Evolutionary conservation across 1,140 invertebrate genomes (phyloP).

Genomic region (Stegodyphus mimosarum): DNA sequence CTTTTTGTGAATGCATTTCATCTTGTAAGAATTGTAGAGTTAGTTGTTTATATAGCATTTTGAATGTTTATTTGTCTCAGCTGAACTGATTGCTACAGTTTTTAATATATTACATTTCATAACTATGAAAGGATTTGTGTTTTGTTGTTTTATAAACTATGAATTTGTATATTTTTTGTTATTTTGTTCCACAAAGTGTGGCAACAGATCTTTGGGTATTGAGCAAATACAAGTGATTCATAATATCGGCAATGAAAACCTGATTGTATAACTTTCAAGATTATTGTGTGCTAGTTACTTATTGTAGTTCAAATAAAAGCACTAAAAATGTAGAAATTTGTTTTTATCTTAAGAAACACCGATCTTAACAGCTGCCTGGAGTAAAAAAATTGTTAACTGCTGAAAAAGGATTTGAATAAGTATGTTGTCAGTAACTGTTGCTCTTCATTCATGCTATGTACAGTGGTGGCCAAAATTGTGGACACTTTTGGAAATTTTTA

Average conservation of each 20-base stretch:
- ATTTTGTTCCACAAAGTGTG: constrained; percentile 31
- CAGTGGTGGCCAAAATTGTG: too few species aligned
- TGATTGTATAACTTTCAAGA: constrained; percentile 57
- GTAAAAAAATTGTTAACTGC: too few species aligned
- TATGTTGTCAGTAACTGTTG: too few species aligned
- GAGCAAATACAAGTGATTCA: constrained; percentile 37
- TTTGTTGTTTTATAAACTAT: constrained; percentile 46
- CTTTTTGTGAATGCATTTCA: constrained; percentile 34
- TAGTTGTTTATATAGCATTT: constrained; percentile 40
- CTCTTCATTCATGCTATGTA: too few species aligned
- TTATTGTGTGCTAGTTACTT: constrained; percentile 58
- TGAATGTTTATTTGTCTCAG: constrained; percentile 41
- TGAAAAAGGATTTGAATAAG: too few species aligned
- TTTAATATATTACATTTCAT: constrained; percentile 40
- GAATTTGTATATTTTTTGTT: constrained; percentile 35
- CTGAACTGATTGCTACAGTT: constrained; percentile 33
- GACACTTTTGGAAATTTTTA: too few species aligned
- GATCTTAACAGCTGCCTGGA: too few species aligned
- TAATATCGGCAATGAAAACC: constrained; percentile 43
- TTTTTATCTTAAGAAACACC: too few species aligned
- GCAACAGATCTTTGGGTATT: constrained; percentile 41
- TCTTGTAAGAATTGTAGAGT: constrained; percentile 47
- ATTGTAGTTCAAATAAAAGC: constrained; percentile 59
- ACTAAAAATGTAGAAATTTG: constrained; percentile 21
- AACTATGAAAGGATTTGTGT: constrained; percentile 23